Conservation (phyloP, 2,888 invertebrate genomes). For the Sminthurinus aureus region DNA sequence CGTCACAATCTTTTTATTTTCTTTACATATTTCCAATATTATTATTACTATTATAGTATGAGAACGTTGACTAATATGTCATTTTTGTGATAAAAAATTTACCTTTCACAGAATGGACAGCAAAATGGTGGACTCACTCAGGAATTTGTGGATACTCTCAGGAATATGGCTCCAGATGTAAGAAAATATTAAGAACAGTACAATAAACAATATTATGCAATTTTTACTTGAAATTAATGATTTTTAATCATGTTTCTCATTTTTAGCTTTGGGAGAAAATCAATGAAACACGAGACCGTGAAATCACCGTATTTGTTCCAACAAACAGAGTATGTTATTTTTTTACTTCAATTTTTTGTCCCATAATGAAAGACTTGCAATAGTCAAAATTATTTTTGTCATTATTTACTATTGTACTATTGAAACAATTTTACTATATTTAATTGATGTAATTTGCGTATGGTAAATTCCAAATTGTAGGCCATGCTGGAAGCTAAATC, state of each 20-base stretch:
- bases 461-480: constrained; percentile 22
- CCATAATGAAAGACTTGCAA: background rate
- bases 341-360: background rate
- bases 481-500: constrained; percentile 25
- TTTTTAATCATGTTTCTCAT: too few relatives aligned
- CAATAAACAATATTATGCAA: too few relatives aligned
- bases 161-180: constrained; percentile 63
- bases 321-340: constrained; percentile 70
- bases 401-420: background rate
- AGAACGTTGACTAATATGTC: background rate
- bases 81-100: constrained; percentile 19
- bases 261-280: background rate
- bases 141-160: constrained; percentile 83
- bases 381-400: too few relatives aligned
- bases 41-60: background rate
- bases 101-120: constrained; percentile 66
- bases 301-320: constrained; percentile 87
- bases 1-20: background rate
- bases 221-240: too few relatives aligned
- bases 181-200: too few relatives aligned
- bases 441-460: background rate
- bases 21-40: too few relatives aligned
- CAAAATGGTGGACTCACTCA: constrained; percentile 78
- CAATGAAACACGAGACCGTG: constrained; percentile 60
- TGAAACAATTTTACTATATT: background rate